These are phyloP conservation scores for Chymomyza amoena DNA, from an alignment of 2,888 invertebrate genomes.

Conservation along the genomic window DNA sequence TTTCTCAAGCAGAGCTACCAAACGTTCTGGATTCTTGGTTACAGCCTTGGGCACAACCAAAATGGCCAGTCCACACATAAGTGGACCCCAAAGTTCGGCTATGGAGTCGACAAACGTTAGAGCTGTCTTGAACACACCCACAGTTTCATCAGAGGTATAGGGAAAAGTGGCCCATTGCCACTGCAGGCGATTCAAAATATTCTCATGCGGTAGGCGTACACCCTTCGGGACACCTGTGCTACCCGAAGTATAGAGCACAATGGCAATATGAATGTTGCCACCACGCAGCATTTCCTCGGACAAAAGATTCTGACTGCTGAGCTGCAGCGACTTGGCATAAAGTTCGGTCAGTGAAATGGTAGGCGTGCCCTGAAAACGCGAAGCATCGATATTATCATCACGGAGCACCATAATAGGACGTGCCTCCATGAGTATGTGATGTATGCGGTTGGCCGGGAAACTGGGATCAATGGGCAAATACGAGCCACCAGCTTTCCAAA, in stretches of 20 bases:
- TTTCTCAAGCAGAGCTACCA: conserved; percentile 84
- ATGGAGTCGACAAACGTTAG: conserved; percentile 95
- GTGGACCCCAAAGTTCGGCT: conserved; percentile 91
- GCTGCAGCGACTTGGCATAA: conserved; percentile 64
- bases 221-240: conserved; percentile 95
- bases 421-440: conserved; percentile 87
- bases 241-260: conserved; percentile 83
- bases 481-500: conserved; percentile 90
- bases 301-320: conserved; percentile 69
- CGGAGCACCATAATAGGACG: conserved; percentile 84
- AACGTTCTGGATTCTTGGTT: conserved; percentile 88
- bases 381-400: conserved; percentile 80
- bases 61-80: conserved; percentile 85
- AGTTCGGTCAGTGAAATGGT: conserved; percentile 67
- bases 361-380: conserved; percentile 65
- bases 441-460: conserved; percentile 85
- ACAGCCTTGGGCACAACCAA: conserved; percentile 86
- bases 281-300: conserved; percentile 77
- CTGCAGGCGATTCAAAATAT: conserved; percentile 88
- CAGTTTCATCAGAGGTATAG: conserved; percentile 83
- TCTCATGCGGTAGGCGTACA: conserved; percentile 88
- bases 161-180: conserved; percentile 94
- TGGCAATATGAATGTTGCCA: conserved; percentile 66
- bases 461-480: conserved; percentile 90
- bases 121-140: conserved; percentile 93